Evolutionary conservation across 2,113 vertebrate species (phyloP), one percentile per base, ranked within the genome.

Genomic region (Riparia riparia): DNA sequence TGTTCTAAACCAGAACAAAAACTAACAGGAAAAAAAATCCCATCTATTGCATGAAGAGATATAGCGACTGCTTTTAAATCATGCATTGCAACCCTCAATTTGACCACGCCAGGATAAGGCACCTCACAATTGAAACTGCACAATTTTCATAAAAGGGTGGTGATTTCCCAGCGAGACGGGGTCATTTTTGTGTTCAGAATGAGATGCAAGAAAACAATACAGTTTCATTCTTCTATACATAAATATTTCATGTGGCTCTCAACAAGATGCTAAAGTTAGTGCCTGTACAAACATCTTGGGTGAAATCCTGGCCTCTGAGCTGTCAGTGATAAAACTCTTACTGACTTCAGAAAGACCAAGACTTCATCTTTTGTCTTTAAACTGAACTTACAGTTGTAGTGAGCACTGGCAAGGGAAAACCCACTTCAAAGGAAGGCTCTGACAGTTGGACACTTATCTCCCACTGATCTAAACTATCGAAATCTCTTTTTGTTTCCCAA

Each of bases 371-470:
- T 84, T 74, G 86, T 64, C 91, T 97, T 83, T 94, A 95, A 92
- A 90, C 86, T 93, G 88, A 95, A 96, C 85, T 95, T 93, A 51
- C 22, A 92, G 39, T 89, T 95, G 65, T 51, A 96, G 86, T 9
- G 66, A 95, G 69, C 86, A 78, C 61, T 68, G 83, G 86, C 53
- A 90, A 95, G 57, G 73, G 68, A 69, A 91, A 94, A 94, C 31
- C n/a, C 86, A 92, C 95, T 96, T 96, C 96, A 97, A 96, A 97
- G 94, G 83, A 84, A 91, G 42, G 28, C 58, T 92, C 91, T 95
- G 95, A 95, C 95, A 87, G 94, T 76, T 86, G 95, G 96, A 95
- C 22, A 4, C 87, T 91, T 87, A 82, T 93, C 86, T 95, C 96
- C 95, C 91, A 95, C 94, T 94, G 95, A 91, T 91, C 69, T 91